These are phyloP conservation scores for Tiaroga cobitis DNA, from an alignment of 2,797 vertebrate species.

Conservation along the genomic window DNA sequence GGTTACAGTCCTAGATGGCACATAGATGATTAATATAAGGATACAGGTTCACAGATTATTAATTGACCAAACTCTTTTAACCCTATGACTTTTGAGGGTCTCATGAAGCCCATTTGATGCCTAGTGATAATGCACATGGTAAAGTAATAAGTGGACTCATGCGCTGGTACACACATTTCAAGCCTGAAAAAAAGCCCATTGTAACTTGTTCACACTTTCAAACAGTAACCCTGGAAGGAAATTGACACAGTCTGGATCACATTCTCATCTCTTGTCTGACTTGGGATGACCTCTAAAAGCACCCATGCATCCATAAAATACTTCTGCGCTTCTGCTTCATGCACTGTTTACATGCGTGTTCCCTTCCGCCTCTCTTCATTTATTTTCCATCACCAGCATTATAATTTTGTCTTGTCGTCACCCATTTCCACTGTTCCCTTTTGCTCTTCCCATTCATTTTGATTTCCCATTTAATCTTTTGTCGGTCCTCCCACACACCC, in stretches of 20 bases:
- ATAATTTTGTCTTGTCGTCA: constrained; percentile 15
- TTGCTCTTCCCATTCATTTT: constrained; percentile 25
- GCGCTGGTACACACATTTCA: neutral
- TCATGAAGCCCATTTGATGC: neutral
- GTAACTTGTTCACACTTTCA: neutral
- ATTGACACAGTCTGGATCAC: neutral
- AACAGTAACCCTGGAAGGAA: neutral
- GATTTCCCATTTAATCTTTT: constrained; percentile 19
- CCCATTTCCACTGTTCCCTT: constrained; percentile 7
- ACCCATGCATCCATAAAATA: neutral
- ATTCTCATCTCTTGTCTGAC: constrained; percentile 9
- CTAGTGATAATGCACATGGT: neutral
- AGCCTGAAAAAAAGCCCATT: neutral
- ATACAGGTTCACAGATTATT: neutral
- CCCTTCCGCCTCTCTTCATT: neutral
- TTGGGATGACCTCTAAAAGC: constrained; percentile 13
- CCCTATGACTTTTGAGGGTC: neutral
- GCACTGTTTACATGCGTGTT: neutral
- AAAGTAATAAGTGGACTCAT: neutral
- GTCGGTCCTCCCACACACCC: constrained; percentile 17
- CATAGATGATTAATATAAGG: constrained; percentile 7
- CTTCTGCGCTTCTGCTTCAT: neutral
- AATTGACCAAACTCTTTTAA: neutral
- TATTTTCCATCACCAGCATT: constrained; percentile 5
- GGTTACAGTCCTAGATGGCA: constrained; percentile 26